phyloP scores from a whole-genome alignment of 2,113 vertebrate genomes.

The Acrocephalus arundinaceus region DNA sequence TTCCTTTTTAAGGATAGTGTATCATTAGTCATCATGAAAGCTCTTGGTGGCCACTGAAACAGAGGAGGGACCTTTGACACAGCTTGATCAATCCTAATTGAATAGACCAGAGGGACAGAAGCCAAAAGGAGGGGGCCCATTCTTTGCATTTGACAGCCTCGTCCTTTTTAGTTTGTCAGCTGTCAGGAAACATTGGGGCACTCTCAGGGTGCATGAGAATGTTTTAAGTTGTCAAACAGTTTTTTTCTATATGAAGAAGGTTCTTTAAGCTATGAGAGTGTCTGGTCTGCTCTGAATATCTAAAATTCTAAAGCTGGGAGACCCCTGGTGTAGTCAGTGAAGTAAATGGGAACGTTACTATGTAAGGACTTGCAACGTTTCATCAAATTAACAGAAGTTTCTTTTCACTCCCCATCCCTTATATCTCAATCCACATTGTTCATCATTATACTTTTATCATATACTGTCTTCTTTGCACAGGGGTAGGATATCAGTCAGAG shows the following conservation, averaged over 20 bases:
- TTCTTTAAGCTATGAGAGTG: background rate
- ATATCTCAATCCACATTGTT: background rate
- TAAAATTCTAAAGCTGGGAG: fast-evolving
- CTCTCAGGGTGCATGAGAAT: background rate
- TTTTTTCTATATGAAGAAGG: background rate
- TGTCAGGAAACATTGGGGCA: constrained; percentile 56
- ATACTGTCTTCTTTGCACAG: background rate
- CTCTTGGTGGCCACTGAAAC: constrained; percentile 63
- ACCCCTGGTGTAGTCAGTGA: background rate
- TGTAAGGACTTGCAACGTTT: background rate
- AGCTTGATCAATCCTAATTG: constrained; percentile 76
- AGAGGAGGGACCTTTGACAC: constrained; percentile 71
- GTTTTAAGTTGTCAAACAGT: background rate
- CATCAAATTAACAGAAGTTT: background rate
- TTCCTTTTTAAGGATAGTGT: constrained; percentile 24
- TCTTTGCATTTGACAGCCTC: constrained; percentile 67
- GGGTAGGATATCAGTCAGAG: background rate
- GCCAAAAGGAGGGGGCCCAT: constrained; percentile 62
- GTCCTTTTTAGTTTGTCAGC: constrained; percentile 72
- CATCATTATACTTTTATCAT: background rate
- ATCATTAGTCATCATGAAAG: constrained; percentile 73
- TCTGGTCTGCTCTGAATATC: background rate
- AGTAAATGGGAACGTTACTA: background rate
- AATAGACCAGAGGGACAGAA: constrained; percentile 72
- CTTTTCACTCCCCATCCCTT: fast-evolving